Conservation (phyloP, 30 jellyfish, hydroid and myxozoan species). For the Nemopilema nomurai region DNA sequence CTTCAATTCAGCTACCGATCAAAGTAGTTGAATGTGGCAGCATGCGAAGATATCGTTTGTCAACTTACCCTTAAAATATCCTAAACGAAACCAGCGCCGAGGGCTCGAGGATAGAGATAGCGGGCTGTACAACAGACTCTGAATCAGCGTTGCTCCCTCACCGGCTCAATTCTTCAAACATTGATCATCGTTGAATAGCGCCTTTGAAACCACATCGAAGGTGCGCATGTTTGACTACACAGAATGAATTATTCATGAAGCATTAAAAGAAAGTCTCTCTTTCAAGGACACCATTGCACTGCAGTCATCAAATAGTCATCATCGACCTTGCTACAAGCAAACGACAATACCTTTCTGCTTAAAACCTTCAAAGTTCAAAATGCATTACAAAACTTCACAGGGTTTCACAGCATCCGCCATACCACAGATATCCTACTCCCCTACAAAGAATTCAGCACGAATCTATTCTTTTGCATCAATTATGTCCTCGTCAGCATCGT, state of each 20-base stretch:
- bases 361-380: background rate
- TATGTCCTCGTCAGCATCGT: constrained; percentile 3
- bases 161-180: background rate
- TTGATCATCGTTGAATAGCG: background rate
- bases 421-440: background rate
- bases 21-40: no score
- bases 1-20: no score
- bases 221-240: background rate
- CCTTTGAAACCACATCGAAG: background rate
- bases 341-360: no score
- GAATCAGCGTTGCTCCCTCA: background rate
- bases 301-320: no score
- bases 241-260: background rate
- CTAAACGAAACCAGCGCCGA: background rate
- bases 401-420: background rate
- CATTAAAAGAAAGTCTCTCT: background rate
- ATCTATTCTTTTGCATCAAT: background rate
- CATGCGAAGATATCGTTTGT: no score
- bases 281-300: no score
- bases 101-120: background rate
- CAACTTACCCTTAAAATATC: no score
- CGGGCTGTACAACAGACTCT: background rate
- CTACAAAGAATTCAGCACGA: background rate
- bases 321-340: no score
- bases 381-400: background rate